phyloP scores from a whole-genome alignment of 2,113 vertebrate species.

The Oplegnathus fasciatus region DNA sequence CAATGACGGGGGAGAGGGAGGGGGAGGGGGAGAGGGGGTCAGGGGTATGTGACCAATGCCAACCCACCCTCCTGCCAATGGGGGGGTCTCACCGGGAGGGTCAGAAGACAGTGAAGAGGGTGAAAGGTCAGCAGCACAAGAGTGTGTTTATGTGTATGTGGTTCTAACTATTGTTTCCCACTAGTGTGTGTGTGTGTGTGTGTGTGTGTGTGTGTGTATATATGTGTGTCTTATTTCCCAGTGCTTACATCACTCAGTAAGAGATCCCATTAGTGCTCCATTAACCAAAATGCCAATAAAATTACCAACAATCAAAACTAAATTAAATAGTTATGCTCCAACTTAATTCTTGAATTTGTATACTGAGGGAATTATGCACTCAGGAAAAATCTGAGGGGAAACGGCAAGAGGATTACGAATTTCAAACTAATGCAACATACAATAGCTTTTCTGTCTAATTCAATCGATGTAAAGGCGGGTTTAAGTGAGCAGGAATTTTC shows the following conservation, averaged over 20 bases:
- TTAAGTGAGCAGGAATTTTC: conserved; percentile 67
- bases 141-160: conserved; percentile 32
- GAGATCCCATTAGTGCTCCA: conserved; percentile 26
- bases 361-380: conserved; percentile 27
- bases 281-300: conserved; percentile 45
- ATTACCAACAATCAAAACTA: conserved; percentile 42
- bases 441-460: conserved; percentile 52
- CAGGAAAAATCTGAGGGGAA: conserved; percentile 8
- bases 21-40: neutral
- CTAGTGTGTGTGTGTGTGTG: conserved; percentile 24
- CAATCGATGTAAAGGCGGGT: conserved; percentile 31
- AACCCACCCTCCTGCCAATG: conserved; percentile 83
- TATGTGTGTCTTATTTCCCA: conserved; percentile 23
- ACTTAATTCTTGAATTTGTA: neutral
- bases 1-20: conserved; percentile 80
- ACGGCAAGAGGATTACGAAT: neutral
- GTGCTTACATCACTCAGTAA: neutral
- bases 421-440: conserved; percentile 17
- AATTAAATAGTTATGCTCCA: conserved; percentile 17
- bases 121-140: conserved; percentile 61
- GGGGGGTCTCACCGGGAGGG: conserved; percentile 42
- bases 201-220: conserved; percentile 10
- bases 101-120: conserved; percentile 68
- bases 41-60: conserved; percentile 80
- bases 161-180: conserved; percentile 46